These are phyloP conservation scores for Apodemus speciosus DNA, from an alignment of 2,113 vertebrate species.

Conservation along the genomic window DNA sequence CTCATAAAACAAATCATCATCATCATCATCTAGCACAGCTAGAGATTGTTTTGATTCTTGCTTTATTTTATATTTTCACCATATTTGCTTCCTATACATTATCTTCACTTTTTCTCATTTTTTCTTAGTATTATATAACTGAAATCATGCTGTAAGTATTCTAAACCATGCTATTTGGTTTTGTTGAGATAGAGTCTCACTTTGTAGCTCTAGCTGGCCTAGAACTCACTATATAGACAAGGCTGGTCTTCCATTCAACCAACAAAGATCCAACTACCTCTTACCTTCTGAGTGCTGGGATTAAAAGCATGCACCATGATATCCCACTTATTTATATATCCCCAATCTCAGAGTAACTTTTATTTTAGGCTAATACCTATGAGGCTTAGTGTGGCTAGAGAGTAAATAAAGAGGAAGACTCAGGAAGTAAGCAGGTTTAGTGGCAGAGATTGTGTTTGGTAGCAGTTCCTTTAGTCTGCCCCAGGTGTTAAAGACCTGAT, in stretches of 20 bases:
- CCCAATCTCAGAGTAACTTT: not conserved
- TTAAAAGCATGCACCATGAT: not conserved
- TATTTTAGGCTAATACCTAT: not conserved
- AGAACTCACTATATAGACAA: not conserved
- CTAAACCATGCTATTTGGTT: not conserved
- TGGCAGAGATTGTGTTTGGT: not conserved
- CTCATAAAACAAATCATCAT: not conserved
- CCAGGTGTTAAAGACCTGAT: not conserved
- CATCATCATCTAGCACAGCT: not conserved
- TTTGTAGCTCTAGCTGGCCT: not conserved
- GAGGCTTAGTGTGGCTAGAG: not conserved
- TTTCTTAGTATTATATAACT: not conserved
- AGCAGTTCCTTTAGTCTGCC: not conserved
- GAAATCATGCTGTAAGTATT: not conserved
- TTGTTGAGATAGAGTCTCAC: not conserved
- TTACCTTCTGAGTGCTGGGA: not conserved
- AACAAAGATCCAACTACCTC: not conserved
- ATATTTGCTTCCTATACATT: not conserved
- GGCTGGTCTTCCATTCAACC: not conserved
- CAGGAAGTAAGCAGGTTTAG: not conserved
- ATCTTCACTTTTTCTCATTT: not conserved
- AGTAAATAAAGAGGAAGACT: not conserved
- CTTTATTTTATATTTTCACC: conserved; percentile 30
- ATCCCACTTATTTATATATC: not conserved
- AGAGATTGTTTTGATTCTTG: not conserved